Evolutionary conservation across 2,888 invertebrate species (phyloP).

Genomic region (Chalcosyrphus nemorum): DNA sequence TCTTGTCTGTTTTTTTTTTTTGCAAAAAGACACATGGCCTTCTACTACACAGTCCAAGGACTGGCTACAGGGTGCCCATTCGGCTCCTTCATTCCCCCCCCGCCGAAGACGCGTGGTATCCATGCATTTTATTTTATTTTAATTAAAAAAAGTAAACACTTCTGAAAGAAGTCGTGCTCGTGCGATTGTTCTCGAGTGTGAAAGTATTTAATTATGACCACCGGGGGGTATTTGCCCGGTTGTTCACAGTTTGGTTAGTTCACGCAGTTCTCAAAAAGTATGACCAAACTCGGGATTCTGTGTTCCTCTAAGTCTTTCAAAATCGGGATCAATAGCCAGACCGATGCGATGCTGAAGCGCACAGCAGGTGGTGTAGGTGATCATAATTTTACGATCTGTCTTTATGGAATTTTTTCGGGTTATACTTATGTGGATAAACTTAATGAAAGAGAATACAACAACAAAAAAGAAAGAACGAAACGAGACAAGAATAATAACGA

Average conservation of each 20-base stretch:
- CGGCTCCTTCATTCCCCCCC: conserved; percentile 12
- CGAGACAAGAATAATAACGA: conserved; percentile 72
- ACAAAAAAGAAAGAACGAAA: conserved; percentile 22
- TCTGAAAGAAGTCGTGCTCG: conserved; percentile 69
- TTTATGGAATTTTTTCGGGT: conserved; percentile 67
- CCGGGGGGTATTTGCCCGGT: conserved; percentile 66
- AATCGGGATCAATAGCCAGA: conserved; percentile 72
- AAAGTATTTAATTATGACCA: conserved; percentile 79
- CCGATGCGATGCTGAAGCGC: conserved; percentile 68
- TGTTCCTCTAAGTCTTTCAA: background rate
- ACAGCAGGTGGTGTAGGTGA: conserved; percentile 73
- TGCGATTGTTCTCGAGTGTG: conserved; percentile 82
- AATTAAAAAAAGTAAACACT: conserved; percentile 72
- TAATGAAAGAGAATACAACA: conserved; percentile 53
- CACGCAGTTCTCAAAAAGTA: background rate
- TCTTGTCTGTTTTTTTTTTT: background rate
- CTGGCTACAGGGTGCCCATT: background rate
- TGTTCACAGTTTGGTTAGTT: conserved; percentile 64
- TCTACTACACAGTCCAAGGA: background rate
- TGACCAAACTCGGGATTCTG: background rate
- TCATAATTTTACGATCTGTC: conserved; percentile 73
- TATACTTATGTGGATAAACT: conserved; percentile 53
- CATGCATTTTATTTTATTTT: conserved; percentile 47
- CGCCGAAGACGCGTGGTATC: background rate
- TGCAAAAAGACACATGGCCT: background rate